A percentile compares a stretch with the other conserved stretches of the same genome.
These are phyloP conservation scores for Zelostemma sp. DNA, from an alignment of 1,140 invertebrate genomes.

Conservation along the genomic window DNA sequence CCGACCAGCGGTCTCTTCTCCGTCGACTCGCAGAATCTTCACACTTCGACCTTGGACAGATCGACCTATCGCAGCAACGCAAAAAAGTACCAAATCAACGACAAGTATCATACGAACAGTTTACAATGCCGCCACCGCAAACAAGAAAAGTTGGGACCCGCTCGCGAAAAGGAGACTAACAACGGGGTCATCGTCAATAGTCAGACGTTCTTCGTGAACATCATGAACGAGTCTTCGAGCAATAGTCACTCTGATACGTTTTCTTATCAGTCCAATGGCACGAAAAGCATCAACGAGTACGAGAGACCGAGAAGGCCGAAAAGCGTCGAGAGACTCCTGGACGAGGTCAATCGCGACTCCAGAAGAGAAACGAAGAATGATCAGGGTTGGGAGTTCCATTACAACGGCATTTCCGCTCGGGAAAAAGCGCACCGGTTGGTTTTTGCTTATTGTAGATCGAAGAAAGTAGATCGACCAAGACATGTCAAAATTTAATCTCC, in stretches of 20 bases:
- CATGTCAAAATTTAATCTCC: no score
- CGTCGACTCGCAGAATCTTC: slow-evolving; percentile 47
- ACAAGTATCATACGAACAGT: slow-evolving; percentile 50
- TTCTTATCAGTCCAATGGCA: slow-evolving; percentile 58
- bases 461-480: no score
- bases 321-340: slow-evolving; percentile 60
- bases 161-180: slow-evolving; percentile 14
- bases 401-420: slow-evolving; percentile 20
- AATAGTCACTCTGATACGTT: slow-evolving; percentile 47
- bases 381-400: slow-evolving; percentile 22
- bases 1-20: slow-evolving; percentile 48
- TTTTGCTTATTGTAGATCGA: no score
- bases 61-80: slow-evolving; percentile 59
- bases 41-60: slow-evolving; percentile 61
- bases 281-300: slow-evolving; percentile 25
- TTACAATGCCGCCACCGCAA: slow-evolving; percentile 39
- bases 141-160: slow-evolving; percentile 27
- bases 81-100: slow-evolving; percentile 51
- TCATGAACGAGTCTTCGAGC: slow-evolving; percentile 47
- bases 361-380: slow-evolving; percentile 17
- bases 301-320: slow-evolving; percentile 57
- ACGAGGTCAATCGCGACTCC: slow-evolving; percentile 49
- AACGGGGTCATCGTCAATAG: slow-evolving; percentile 40
- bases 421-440: slow-evolving; percentile 31
- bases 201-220: slow-evolving; percentile 50